These are phyloP conservation scores for Struthio camelus DNA, from an alignment of 2,113 vertebrate genomes.

Conservation along the genomic window DNA sequence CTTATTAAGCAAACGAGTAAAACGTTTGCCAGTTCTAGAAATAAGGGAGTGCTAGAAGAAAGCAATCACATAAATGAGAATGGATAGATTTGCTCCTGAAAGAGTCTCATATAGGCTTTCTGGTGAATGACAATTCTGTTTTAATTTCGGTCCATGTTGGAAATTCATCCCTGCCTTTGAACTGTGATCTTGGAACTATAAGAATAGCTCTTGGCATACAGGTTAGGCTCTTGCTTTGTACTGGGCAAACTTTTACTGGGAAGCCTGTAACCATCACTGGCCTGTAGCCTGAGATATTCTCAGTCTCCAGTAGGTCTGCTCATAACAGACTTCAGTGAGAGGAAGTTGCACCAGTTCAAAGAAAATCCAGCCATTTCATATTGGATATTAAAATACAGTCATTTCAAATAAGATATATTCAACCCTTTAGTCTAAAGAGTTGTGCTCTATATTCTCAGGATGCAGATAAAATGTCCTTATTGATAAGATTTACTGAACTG, in stretches of 20 bases:
- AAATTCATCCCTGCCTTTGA: background rate
- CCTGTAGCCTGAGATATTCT: background rate
- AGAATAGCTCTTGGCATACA: background rate
- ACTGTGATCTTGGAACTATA: background rate
- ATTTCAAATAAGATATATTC: background rate
- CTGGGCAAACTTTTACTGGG: background rate
- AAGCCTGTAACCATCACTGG: background rate
- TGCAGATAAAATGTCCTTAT: background rate
- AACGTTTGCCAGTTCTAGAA: background rate
- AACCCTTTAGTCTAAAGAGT: background rate
- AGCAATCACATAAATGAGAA: background rate
- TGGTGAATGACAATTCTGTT: background rate
- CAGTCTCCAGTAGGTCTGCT: background rate
- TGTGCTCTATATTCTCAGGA: background rate
- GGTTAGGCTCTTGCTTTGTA: background rate
- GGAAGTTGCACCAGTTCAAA: conserved; percentile 10
- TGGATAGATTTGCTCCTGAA: background rate
- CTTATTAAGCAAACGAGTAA: background rate
- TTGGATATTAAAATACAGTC: background rate
- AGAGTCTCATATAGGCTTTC: background rate
- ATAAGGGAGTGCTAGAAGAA: background rate
- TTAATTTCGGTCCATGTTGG: background rate
- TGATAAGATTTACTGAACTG: background rate
- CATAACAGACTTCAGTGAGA: background rate
- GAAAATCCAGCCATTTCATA: background rate